A percentile compares a stretch with the other conserved stretches of the same genome.
These are phyloP conservation scores for Panurus biarmicus DNA, from an alignment of 2,113 vertebrate genomes.

Conservation along the genomic window DNA sequence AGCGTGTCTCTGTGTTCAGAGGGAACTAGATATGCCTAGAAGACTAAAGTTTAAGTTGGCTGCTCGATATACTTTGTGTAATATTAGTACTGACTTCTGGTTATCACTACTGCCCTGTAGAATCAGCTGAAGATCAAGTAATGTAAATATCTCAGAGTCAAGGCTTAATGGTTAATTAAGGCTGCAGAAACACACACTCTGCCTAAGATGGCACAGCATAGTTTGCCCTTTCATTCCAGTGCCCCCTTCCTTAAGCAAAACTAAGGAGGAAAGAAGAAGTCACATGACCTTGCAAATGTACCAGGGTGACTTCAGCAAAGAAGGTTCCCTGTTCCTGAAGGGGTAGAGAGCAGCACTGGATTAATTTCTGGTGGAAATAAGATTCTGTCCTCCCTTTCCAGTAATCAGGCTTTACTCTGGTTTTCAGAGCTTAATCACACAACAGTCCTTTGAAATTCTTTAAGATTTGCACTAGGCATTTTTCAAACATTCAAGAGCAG, in stretches of 20 bases:
- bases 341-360: neutral
- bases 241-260: neutral
- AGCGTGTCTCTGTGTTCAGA: neutral
- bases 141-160: neutral
- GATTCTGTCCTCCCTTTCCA: neutral
- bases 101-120: neutral
- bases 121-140: neutral
- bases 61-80: neutral
- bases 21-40: neutral
- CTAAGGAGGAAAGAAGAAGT: neutral
- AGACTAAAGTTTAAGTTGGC: neutral
- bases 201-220: neutral
- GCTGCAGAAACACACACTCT: neutral
- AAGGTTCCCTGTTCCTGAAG: neutral
- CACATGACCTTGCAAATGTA: neutral
- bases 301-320: too few species aligned
- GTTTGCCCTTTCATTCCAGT: neutral
- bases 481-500: neutral
- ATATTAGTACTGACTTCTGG: neutral
- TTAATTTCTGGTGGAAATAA: neutral
- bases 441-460: neutral
- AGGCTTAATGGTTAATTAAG: neutral
- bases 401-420: neutral
- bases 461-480: neutral
- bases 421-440: neutral